Base-by-base conservation (phyloP, 2,888 invertebrate genomes). In the Argyresthia albistria region DNA sequence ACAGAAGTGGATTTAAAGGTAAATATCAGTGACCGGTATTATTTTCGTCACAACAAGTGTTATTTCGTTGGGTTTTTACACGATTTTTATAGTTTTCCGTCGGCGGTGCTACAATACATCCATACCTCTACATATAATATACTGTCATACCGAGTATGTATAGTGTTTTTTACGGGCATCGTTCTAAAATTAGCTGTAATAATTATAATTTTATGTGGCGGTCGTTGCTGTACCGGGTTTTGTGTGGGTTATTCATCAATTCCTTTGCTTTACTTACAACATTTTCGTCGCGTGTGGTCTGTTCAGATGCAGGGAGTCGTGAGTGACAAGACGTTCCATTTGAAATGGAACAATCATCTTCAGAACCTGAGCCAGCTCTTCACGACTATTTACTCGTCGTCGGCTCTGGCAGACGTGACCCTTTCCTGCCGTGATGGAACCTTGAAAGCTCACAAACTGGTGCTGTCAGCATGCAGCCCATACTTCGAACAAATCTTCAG, bases 401-500 rank as follows among this genome's bases (percentile, higher is more conserved):
- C 91, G 63, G 89, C 90, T 64, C 84, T 93, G 57, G 91, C 92
- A 39, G 93, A 93, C 70, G 91, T 92, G 59, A 92, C 92, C 59
- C 84, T 93, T 64, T 91, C 91, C 65, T 93, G 93, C 76, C 90
- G 90, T 66, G 92, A 92, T 74, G 93, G 93, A 43, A 89, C 91
- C 69, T 83, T 93, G 63, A 90, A 90, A 68, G 92, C 92, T 46
- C 92, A 92, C 73, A 91, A 92, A 70, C 88, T 93, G 60, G 92
- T 93, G 59, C 86, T 94, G 57, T 93, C 93, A 47, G 92, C 93
- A 52, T 93, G 92, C 80, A 93, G 93, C 66, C 91, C 93, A 51
- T 93, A 93, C 73, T 93, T 94, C 76, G 92, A 93, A 70, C 90
- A 91, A 61, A 91, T 94, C 62, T 92, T 93, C 81, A 90, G 90